phyloP scores from a whole-genome alignment of 2,797 vertebrate genomes.

The Cynodonichthys magdalenae region DNA sequence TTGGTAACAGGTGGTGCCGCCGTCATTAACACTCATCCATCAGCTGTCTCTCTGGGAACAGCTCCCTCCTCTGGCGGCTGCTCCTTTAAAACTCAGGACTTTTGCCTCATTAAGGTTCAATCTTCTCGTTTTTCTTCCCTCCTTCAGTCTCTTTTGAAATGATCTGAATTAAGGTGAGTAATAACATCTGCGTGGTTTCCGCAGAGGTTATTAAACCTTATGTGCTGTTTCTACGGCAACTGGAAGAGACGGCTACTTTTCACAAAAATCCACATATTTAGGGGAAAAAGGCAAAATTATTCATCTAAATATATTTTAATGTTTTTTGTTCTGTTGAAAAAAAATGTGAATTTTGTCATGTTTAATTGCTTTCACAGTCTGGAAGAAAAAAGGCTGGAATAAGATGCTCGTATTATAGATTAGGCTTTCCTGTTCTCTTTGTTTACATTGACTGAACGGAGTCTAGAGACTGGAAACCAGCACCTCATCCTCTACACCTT shows the following conservation, averaged over 20 bases:
- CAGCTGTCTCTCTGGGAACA: constrained; percentile 49
- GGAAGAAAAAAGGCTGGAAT: neutral
- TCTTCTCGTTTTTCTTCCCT: constrained; percentile 4
- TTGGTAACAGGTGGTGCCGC: constrained; percentile 9
- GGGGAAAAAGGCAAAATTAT: neutral
- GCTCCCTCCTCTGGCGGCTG: constrained; percentile 60
- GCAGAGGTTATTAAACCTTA: constrained; percentile 19
- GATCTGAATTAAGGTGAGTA: constrained; percentile 10
- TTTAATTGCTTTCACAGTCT: neutral
- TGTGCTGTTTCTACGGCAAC: constrained; percentile 51
- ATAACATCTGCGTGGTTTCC: constrained; percentile 5
- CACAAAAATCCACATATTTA: neutral
- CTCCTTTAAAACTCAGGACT: neutral
- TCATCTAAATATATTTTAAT: neutral
- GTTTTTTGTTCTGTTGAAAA: neutral
- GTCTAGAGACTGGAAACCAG: neutral
- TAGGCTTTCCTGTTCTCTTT: neutral
- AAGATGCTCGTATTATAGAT: neutral
- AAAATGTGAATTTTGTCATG: neutral
- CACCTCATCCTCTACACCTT: constrained; percentile 16
- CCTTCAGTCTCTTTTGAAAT: constrained; percentile 1
- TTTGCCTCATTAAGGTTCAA: neutral
- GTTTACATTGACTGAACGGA: neutral
- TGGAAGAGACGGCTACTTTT: constrained; percentile 6
- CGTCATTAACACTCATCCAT: neutral